Evolutionary conservation across 1,140 invertebrate species (phyloP), one percentile per base, ranked within the genome.

Genomic region (Polypedilum vanderplanki): DNA sequence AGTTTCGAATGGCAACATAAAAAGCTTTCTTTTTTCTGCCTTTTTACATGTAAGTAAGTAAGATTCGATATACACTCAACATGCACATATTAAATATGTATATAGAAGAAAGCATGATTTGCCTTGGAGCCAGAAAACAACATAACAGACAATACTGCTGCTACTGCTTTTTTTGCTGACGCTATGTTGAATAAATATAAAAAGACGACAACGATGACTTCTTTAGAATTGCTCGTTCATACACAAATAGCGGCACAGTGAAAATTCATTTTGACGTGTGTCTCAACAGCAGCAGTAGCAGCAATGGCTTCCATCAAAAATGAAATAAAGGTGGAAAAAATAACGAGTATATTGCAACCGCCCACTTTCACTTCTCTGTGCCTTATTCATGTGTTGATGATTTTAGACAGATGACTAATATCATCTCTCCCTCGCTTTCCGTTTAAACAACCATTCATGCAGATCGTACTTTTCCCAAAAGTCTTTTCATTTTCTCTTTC

Each of bases 1-100:
- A 70, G 65, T 70, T 57, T 57, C 46, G 12, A 57, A 57, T 57
- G 46, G 46, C 46, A 57, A 57, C 46, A 57, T n/a, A 12, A 33
- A 46, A 46, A 46, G n/a, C 10, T 57, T 57, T n/a, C 15, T 57
- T n/a, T n/a, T 57, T 46, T 46, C 41, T 41, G 1, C 8, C 15
- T 46, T 46, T 57, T 57, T 15, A 57, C 46, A 57, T 15, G 8
- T 15, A 46, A 46, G 8, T 12, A 57, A 57, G n/a, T 12, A 57
- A 15, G 46, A 57, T 57, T 57, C 24, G 24, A 33, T 33, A 33
- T 33, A 33, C 24, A 33, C 2, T 33, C 24, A 33, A 33, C 24
- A 33, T 33, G 24, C 24, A 33, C 24, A 33, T 33, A 33, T 33
- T 33, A 33, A n/a, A 33, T 33, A 33, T 33, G 5, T 33, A 33